Evolutionary conservation across 2,888 invertebrate genomes (phyloP).

Genomic region (Dugesia japonica): DNA sequence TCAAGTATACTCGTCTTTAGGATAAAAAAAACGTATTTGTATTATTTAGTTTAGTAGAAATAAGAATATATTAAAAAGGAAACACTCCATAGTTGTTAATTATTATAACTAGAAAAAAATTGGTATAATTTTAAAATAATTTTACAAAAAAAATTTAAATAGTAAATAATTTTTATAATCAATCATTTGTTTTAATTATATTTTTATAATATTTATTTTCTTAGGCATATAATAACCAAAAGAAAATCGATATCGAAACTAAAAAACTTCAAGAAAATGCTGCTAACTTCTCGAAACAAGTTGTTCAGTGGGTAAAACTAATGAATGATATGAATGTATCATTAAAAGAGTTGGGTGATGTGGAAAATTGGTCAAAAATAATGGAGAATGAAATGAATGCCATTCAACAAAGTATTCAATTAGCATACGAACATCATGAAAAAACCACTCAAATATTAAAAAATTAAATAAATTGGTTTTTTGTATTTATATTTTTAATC

Average conservation of each 20-base stretch:
- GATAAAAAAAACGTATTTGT: no score
- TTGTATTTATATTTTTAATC: neutral
- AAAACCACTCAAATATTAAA: neutral
- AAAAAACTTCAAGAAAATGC: slow-evolving; percentile 83
- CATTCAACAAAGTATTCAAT: slow-evolving; percentile 69
- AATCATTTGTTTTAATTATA: neutral
- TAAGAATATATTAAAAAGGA: no score
- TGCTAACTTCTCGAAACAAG: slow-evolving; percentile 81
- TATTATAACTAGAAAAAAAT: no score
- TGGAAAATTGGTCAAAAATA: slow-evolving; percentile 90
- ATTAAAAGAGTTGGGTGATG: slow-evolving; percentile 75
- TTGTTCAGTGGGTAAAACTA: slow-evolving; percentile 82
- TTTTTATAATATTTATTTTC: slow-evolving; percentile 61
- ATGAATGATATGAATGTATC: slow-evolving; percentile 52
- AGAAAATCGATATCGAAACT: slow-evolving; percentile 85
- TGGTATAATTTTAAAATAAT: no score
- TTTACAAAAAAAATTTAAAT: no score
- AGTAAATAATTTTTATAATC: no score
- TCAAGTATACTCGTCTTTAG: no score
- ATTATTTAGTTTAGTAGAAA: no score
- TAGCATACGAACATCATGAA: slow-evolving; percentile 56
- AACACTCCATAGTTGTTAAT: no score
- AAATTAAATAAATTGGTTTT: neutral
- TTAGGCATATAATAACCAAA: slow-evolving; percentile 92
- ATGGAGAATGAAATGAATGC: slow-evolving; percentile 88